phyloP scores from a whole-genome alignment of 2,113 vertebrate genomes.

The Engystomops pustulosus region DNA sequence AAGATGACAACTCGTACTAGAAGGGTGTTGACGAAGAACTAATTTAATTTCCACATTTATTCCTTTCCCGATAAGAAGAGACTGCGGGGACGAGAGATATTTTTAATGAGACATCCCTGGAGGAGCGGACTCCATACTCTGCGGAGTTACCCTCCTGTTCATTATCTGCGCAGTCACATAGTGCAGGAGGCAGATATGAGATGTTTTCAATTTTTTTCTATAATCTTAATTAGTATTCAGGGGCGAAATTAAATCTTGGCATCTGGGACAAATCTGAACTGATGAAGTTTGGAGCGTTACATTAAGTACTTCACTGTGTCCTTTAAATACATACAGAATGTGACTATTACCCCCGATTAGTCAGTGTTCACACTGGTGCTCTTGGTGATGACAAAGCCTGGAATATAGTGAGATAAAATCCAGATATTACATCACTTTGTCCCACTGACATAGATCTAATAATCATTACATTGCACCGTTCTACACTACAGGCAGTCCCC shows the following conservation, averaged over 20 bases:
- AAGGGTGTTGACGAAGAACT: neutral
- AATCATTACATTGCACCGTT: too few relatives aligned
- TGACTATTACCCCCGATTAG: slow-evolving; percentile 15
- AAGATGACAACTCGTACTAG: neutral
- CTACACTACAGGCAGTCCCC: too few relatives aligned
- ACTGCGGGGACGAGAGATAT: slow-evolving; percentile 9
- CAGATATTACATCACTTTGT: slow-evolving; percentile 22
- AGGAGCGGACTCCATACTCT: slow-evolving; percentile 35
- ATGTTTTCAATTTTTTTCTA: slow-evolving; percentile 26
- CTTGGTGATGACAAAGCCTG: slow-evolving; percentile 21
- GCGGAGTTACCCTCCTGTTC: neutral
- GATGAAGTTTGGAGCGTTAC: neutral
- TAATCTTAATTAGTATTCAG: slow-evolving; percentile 26
- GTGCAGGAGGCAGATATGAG: neutral
- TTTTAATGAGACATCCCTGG: slow-evolving; percentile 32
- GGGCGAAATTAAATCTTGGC: slow-evolving; percentile 26
- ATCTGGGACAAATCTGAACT: slow-evolving; percentile 17
- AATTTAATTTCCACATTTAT: neutral
- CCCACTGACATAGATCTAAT: too few relatives aligned
- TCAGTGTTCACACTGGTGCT: neutral
- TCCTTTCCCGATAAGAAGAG: neutral
- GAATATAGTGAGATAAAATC: neutral
- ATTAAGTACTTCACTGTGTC: neutral
- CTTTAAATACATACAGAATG: slow-evolving; percentile 39
- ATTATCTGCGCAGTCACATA: neutral